Evolutionary conservation across 2,113 vertebrate species (phyloP).

Genomic region (Cricetomys ansorgei): DNA sequence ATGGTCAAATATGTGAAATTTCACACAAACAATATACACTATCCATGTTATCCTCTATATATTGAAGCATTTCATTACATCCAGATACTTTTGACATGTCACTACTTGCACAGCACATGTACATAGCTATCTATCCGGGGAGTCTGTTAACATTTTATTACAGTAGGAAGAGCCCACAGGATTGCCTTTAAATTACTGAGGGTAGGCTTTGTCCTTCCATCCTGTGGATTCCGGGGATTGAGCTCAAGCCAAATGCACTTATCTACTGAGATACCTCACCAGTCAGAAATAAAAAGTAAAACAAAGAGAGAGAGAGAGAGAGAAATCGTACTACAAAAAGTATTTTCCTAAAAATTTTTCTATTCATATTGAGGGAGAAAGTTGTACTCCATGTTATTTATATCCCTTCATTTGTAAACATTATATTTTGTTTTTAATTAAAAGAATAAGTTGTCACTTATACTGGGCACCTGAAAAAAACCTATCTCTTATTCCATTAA

Average conservation of each 20-base stretch:
- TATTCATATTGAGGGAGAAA: background rate
- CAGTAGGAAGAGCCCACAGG: background rate
- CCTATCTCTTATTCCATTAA: background rate
- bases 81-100: background rate
- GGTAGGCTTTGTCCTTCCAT: background rate
- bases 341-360: background rate
- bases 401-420: background rate
- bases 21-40: background rate
- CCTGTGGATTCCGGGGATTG: background rate
- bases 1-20: background rate
- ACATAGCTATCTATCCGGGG: background rate
- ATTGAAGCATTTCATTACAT: background rate
- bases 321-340: background rate
- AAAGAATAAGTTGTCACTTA: background rate
- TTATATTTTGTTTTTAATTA: background rate
- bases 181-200: background rate
- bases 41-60: background rate
- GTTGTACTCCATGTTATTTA: too few relatives aligned
- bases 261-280: background rate
- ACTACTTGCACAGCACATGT: background rate
- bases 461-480: background rate
- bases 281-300: background rate
- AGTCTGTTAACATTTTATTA: background rate
- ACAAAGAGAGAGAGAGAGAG: background rate
- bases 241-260: background rate